These are phyloP conservation scores for Buphagus erythrorhynchus DNA, from an alignment of 2,797 vertebrate species.

Conservation along the genomic window DNA sequence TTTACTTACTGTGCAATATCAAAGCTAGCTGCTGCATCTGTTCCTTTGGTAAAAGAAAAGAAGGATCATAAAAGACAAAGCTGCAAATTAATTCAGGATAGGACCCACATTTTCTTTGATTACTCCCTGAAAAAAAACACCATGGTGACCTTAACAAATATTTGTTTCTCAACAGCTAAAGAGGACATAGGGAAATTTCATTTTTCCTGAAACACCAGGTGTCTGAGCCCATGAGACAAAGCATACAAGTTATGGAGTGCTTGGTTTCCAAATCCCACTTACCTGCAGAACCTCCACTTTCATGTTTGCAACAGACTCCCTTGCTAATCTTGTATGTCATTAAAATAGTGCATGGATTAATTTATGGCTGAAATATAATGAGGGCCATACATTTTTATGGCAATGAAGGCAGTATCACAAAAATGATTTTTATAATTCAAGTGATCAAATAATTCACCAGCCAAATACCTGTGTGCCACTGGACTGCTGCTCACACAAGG, in stretches of 20 bases:
- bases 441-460: not conserved
- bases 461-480: not conserved
- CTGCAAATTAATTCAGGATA: not conserved
- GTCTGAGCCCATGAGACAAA: not conserved
- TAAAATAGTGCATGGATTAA: not conserved
- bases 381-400: not conserved
- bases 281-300: not conserved
- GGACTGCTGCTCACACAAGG: not conserved
- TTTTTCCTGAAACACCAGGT: not conserved
- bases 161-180: not conserved
- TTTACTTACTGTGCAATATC: not conserved
- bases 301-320: not conserved
- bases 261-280: not conserved
- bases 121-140: not conserved
- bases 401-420: not conserved
- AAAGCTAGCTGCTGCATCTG: not conserved
- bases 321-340: not conserved
- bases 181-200: not conserved
- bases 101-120: not conserved
- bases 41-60: not conserved
- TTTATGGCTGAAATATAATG: not conserved
- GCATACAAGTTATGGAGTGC: too few species aligned
- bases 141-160: accelerated
- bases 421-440: not conserved
- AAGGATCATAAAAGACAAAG: not conserved